These are phyloP conservation scores for Scaptomyza cyrtandrae DNA, from an alignment of 2,888 invertebrate genomes.

Conservation along the genomic window DNA sequence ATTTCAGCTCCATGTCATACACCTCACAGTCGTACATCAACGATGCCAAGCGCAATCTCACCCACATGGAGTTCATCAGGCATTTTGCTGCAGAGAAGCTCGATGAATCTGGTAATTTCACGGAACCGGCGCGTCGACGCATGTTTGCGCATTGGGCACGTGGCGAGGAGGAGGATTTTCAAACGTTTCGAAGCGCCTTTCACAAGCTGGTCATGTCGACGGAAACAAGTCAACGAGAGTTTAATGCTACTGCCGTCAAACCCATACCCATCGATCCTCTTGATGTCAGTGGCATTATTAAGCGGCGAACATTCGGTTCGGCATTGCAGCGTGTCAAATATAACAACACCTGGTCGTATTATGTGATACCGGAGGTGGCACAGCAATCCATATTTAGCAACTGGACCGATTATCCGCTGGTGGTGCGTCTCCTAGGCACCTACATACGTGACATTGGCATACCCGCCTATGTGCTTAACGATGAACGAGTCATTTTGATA, in stretches of 20 bases:
- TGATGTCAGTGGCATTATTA: conserved; percentile 69
- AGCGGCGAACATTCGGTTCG: conserved; percentile 69
- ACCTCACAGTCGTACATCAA: conserved; percentile 70
- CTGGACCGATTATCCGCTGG: conserved; percentile 81
- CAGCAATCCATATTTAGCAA: conserved; percentile 80
- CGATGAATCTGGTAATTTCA: conserved; percentile 65
- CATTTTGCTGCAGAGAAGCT: conserved; percentile 66
- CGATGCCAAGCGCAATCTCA: conserved; percentile 77
- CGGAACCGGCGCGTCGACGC: conserved; percentile 77
- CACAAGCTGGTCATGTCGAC: conserved; percentile 74
- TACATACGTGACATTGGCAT: conserved; percentile 82
- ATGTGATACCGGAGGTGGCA: conserved; percentile 83
- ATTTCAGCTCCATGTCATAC: conserved; percentile 85
- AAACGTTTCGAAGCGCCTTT: conserved; percentile 76
- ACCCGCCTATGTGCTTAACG: conserved; percentile 79
- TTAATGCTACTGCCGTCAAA: conserved; percentile 68
- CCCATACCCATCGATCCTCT: conserved; percentile 80
- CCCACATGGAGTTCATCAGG: conserved; percentile 75
- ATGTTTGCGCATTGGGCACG: conserved; percentile 84
- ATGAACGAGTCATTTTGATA: conserved; percentile 78
- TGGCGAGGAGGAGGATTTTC: conserved; percentile 79
- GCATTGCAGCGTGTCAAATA: conserved; percentile 76
- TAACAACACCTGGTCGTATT: conserved; percentile 80
- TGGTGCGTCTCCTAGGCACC: conserved; percentile 80
- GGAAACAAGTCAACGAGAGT: conserved; percentile 64